Evolutionary conservation across 2,888 invertebrate genomes (phyloP).

Genomic region (Dasysyrphus tricinctus): DNA sequence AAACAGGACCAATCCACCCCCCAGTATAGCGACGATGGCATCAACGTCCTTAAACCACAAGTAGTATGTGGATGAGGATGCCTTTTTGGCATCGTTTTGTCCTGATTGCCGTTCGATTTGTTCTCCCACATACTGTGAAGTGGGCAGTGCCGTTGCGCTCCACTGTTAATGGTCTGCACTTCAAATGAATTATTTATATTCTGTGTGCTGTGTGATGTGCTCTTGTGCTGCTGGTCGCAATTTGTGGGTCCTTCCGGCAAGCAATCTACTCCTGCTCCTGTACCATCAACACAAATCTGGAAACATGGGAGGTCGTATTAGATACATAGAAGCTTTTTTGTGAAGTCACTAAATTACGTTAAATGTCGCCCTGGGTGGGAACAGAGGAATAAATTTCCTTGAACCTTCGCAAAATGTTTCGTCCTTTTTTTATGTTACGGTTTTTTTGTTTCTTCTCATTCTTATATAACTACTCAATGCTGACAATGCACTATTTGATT

Average conservation of each 20-base stretch:
- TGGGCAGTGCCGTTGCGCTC: constrained; percentile 76
- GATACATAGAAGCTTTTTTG: constrained; percentile 65
- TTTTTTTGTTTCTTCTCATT: constrained; percentile 6
- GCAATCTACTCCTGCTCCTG: constrained; percentile 35
- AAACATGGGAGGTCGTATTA: constrained; percentile 24
- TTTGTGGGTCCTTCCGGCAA: constrained; percentile 65
- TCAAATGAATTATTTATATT: constrained; percentile 75
- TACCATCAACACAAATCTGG: not conserved
- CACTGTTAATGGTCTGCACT: constrained; percentile 75
- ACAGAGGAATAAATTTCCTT: constrained; percentile 76
- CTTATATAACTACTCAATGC: constrained; percentile 40
- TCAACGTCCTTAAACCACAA: constrained; percentile 43
- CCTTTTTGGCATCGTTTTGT: constrained; percentile 65
- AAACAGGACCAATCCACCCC: constrained; percentile 71
- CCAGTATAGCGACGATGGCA: constrained; percentile 47
- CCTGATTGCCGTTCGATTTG: constrained; percentile 77
- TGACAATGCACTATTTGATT: constrained; percentile 60
- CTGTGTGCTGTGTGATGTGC: constrained; percentile 57
- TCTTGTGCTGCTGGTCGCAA: constrained; percentile 57
- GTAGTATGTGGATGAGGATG: constrained; percentile 56
- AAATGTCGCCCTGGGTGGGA: constrained; percentile 77
- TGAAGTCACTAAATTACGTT: constrained; percentile 77
- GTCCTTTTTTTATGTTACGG: constrained; percentile 69
- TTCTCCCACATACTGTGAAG: constrained; percentile 76
- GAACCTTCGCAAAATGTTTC: constrained; percentile 64